Base-by-base conservation (phyloP, 2,113 vertebrate genomes). In the Protobothrops mucrosquamatus region DNA sequence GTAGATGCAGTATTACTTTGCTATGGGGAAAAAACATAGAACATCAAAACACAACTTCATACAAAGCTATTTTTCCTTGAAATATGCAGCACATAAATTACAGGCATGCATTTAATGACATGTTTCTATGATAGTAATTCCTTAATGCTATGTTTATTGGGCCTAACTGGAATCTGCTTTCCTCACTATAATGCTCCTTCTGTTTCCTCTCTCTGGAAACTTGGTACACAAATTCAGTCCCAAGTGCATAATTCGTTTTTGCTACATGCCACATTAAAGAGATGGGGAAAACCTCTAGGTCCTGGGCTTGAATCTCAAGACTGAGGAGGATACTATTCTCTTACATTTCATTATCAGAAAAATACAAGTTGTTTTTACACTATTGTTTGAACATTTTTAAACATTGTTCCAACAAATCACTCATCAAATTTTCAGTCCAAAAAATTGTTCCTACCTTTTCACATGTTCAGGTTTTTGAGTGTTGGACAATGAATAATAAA, bases 401-500 rank as follows among this genome's bases (percentile, higher is more conserved):
- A 52, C 51, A 52, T 2, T 90, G 85, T 24, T 87, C 57, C 64
- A 94, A 93, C 4, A 92, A 51, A 69, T 9, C 22, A 39, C 22
- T 39, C 18, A 87, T 8, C n/a, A 88, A 48, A 39, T 92, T 61
- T 48, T 15, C 29, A 51, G 43, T 43, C 24, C 2, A 69, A n/a
- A n/a, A 39, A 88, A 85, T 93, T 55, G 91, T 0, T 23, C 94
- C 96, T 97, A 98, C 98, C 97, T 97, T 95, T 89, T 96, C 87
- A 51, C 94, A 43, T 57, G 96, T 93, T 97, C 96, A 89, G 96
- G 95, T 92, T 96, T 96, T 23, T 94, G 95, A 51, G 96, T 92
- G 3, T 93, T 94, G 92, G 98, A 98, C 92, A 99, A 98, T 34
- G 98, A 97, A 48, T 96, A 95, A 95, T 98, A 99, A 96, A 99